Evolutionary conservation across 1,140 invertebrate species (phyloP).

Genomic region (Cepaea nemoralis): DNA sequence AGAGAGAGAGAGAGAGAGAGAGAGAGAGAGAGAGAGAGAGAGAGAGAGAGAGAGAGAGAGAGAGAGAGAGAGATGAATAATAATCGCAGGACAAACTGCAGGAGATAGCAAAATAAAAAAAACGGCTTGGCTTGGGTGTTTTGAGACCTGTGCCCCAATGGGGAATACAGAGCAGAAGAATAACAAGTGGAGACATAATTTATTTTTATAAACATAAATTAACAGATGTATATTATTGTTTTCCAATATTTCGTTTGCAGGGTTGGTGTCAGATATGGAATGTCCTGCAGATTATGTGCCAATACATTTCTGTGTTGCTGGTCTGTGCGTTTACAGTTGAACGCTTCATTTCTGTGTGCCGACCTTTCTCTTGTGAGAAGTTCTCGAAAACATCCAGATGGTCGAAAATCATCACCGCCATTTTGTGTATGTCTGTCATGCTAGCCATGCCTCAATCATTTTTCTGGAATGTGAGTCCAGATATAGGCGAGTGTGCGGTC

Average conservation of each 20-base stretch:
- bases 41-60: no score
- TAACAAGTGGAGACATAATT: no score
- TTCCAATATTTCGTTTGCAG: not conserved
- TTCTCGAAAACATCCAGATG: slow-evolving; percentile 50
- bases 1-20: no score
- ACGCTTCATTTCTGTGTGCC: slow-evolving; percentile 92
- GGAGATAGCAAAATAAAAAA: no score
- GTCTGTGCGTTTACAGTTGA: slow-evolving; percentile 88
- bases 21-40: no score
- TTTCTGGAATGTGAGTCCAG: slow-evolving; percentile 53
- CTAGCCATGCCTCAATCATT: slow-evolving; percentile 55
- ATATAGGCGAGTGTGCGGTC: slow-evolving; percentile 42
- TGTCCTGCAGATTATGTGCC: slow-evolving; percentile 49
- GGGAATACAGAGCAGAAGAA: no score
- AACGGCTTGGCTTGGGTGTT: no score
- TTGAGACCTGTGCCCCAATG: no score
- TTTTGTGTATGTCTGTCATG: slow-evolving; percentile 43
- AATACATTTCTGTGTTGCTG: slow-evolving; percentile 59
- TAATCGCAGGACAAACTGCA: no score
- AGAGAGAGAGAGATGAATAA: no score
- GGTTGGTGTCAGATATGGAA: slow-evolving; percentile 54
- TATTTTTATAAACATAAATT: no score
- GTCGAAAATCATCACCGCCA: slow-evolving; percentile 47
- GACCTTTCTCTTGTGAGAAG: slow-evolving; percentile 77
- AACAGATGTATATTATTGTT: no score